These are phyloP conservation scores for Aquatica leii DNA, from an alignment of 2,888 invertebrate genomes.

Conservation along the genomic window DNA sequence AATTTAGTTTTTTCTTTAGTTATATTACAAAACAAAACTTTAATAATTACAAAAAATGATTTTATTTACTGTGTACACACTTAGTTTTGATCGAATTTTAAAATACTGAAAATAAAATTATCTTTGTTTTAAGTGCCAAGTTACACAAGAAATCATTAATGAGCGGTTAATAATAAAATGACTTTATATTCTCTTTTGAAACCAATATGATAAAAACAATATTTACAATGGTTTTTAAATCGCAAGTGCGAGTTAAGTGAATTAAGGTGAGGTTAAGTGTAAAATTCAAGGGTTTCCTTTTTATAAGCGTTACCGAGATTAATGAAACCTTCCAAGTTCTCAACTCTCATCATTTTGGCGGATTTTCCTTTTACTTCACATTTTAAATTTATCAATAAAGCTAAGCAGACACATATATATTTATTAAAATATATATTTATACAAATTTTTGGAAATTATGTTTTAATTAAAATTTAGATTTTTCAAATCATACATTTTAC, in stretches of 20 bases:
- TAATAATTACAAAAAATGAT: too few relatives aligned
- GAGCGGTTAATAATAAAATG: not conserved
- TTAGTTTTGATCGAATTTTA: too few relatives aligned
- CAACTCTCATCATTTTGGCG: constrained; percentile 26
- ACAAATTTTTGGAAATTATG: too few relatives aligned
- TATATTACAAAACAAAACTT: too few relatives aligned
- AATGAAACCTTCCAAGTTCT: constrained; percentile 36
- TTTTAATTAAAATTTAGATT: too few relatives aligned
- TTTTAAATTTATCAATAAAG: constrained; percentile 12
- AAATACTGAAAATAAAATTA: too few relatives aligned
- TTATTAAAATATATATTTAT: not conserved
- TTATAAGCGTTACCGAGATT: constrained; percentile 29
- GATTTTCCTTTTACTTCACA: constrained; percentile 26
- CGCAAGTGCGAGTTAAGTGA: constrained; percentile 25
- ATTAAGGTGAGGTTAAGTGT: constrained; percentile 32
- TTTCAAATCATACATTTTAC: too few relatives aligned
- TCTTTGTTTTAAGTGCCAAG: not conserved
- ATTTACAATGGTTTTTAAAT: constrained; percentile 19
- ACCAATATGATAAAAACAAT: not conserved
- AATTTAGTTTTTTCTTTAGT: too few relatives aligned
- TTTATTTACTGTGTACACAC: too few relatives aligned
- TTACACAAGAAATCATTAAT: not conserved
- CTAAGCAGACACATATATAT: not conserved
- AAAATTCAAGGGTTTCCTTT: constrained; percentile 36
- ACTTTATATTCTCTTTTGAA: too few relatives aligned